Base-by-base conservation (phyloP, 1,140 invertebrate species). In the Listronotus bonariensis region DNA sequence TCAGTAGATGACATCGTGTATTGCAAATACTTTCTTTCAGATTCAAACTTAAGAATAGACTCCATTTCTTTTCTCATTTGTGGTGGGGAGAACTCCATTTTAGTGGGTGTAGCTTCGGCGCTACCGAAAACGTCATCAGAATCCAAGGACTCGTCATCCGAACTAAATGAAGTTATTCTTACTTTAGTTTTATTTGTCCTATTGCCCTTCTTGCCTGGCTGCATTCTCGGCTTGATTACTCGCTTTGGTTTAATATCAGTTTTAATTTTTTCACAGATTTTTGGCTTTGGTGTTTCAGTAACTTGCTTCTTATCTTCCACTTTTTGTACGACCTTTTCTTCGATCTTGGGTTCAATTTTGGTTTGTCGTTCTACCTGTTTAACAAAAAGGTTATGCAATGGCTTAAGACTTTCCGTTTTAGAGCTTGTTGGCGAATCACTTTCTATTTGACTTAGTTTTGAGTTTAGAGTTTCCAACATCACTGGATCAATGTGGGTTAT, bases 1-100 rank as follows among this genome's bases (percentile, higher is more conserved):
- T 88, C 87, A 5, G 87, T 88, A 0, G 87, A 88, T 59, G 86
- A 88, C 87, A 88, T 88, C 5, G 87, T 88, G 74, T 88, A 87
- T 11, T 87, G 86, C 59, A 87, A 78, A 69, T 87, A 86, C 38
- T 88, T 85, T 68, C 86, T 83, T 72, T 87, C 87, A 53, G 87
- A 87, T 71, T 88, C 87, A 20, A 85, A 82, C 69, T 87, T 86
- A 17, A 88, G 73, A 55, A 88, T 88, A 3, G 87, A 86, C 73
- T 88, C 87, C 65, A 88, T 84, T 73, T 88, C 87, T 79, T 88
- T 88, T 36, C 87, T 80, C 20, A 86, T 88, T 65, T 88, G 87
- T 17, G 87, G 87, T 3, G 87, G 87, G 11, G 86, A 88, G 74
- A 88, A 88, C 73, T 88, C 86, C 42, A 88, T 77, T 62, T 85